Conservation (phyloP, 2,113 vertebrate species). For the Regulus satrapa region DNA sequence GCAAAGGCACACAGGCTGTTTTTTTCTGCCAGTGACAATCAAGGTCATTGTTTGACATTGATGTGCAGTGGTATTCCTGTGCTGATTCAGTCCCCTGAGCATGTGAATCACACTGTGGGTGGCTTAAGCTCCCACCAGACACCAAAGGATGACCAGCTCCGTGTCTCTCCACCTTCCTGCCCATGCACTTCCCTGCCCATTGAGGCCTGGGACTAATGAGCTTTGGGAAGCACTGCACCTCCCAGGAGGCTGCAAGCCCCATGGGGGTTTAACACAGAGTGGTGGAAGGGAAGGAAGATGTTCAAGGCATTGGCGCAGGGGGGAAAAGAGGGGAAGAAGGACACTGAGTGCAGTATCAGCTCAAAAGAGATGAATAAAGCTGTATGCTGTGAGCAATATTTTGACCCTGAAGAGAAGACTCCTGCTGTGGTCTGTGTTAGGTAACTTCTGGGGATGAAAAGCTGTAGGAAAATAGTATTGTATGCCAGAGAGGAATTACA, state of each 20-base stretch:
- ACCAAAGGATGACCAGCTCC: background rate
- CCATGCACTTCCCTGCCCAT: fast-evolving
- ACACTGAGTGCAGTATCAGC: background rate
- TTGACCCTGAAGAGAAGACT: background rate
- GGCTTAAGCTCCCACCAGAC: background rate
- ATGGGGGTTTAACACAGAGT: fast-evolving
- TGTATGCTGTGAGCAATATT: background rate
- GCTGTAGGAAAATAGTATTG: background rate
- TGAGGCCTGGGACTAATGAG: fast-evolving
- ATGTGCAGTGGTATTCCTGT: background rate
- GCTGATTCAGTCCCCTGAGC: background rate
- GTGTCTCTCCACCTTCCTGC: background rate
- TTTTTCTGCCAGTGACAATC: background rate
- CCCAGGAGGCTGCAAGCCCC: background rate
- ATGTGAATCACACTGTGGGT: fast-evolving
- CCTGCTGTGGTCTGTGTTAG: background rate
- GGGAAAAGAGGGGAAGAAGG: background rate
- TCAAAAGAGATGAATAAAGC: background rate
- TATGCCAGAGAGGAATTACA: background rate
- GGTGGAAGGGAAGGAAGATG: background rate
- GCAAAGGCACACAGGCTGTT: background rate
- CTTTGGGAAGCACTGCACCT: background rate
- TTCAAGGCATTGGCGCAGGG: background rate
- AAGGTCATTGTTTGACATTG: background rate
- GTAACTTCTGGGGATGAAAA: background rate